A percentile compares a stretch with the other conserved stretches of the same genome.
Conservation (phyloP, 1,140 invertebrate species). For the Pinna nobilis region DNA sequence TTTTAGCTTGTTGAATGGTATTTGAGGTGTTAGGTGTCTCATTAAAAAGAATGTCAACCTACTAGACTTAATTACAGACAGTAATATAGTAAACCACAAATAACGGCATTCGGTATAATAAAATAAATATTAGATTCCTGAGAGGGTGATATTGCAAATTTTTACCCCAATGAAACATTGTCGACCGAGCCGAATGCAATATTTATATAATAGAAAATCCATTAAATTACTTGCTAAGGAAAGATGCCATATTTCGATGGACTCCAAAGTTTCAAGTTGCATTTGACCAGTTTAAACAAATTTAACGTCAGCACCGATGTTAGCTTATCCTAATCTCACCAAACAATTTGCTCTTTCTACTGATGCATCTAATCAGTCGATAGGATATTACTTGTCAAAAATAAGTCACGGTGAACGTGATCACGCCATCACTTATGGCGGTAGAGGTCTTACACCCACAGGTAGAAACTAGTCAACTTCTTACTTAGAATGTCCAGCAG, state of each 20-base stretch:
- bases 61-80: no score
- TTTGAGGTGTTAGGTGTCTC: no score
- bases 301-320: slow-evolving; percentile 16
- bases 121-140: no score
- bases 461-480: slow-evolving; percentile 31
- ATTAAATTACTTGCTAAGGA: slow-evolving; percentile 50
- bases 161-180: no score
- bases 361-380: slow-evolving; percentile 30
- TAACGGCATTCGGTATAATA: no score
- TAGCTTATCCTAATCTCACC: slow-evolving; percentile 7
- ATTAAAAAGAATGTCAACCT: no score
- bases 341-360: slow-evolving; percentile 9
- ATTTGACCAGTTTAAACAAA: slow-evolving; percentile 13
- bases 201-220: slow-evolving; percentile 61
- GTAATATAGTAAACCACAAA: no score
- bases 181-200: no score
- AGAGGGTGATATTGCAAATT: no score
- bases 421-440: slow-evolving; percentile 32
- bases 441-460: slow-evolving; percentile 3
- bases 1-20: no score
- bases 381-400: slow-evolving; percentile 36
- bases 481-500: slow-evolving; percentile 30
- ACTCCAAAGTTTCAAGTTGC: neutral
- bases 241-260: slow-evolving; percentile 23
- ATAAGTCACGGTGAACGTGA: slow-evolving; percentile 34